Evolutionary conservation across 2,113 vertebrate species (phyloP), one percentile per base, ranked within the genome.

Genomic region (Suricata suricatta): DNA sequence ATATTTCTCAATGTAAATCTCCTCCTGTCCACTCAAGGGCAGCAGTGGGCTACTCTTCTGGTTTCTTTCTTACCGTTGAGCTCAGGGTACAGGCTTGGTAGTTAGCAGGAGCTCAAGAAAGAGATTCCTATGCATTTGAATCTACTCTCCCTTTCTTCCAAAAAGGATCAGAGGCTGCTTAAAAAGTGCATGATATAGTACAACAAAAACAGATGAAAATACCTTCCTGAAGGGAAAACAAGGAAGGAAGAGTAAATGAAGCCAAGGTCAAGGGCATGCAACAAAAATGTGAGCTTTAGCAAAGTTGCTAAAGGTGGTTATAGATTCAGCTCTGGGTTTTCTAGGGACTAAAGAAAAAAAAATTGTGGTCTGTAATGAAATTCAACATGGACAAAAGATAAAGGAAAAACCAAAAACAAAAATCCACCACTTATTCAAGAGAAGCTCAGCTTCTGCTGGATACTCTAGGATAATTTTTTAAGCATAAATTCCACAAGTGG

Each of bases 151-250:
- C 27, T 77, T 57, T 88, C 25, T 16, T 33, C 52, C 41, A 81
- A 52, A 64, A 92, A 68, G 8, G 54, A 88, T 7, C 10, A 80
- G 27, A 96, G 57, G 47, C 27, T 41, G 29, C 66, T 85, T 54
- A 63, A 92, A 96, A 93, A 72, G 35, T 82, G 3, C 27, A 44
- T 68, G 12, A 76, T 90, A 50, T 2, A 96, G 87, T 38, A 60
- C 44, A 87, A 72, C 63, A 83, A 89, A 89, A 96, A 85, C 14
- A 54, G 41, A 81, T 79, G 52, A 93, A 93, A 95, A 91, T 44
- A 85, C 35, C 7, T 33, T 50, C 71, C 64, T 54, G 69, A 63
- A 63, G 66, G 83, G 69, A 93, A 84, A 84, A 63, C 23, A 82
- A 86, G 41, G 44, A 71, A 68, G 79, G 29, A 94, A 74, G 79